A percentile compares a stretch with the other conserved stretches of the same genome.
Conservation (phyloP, 2,888 invertebrate genomes). For the Chouioia cunea region DNA sequence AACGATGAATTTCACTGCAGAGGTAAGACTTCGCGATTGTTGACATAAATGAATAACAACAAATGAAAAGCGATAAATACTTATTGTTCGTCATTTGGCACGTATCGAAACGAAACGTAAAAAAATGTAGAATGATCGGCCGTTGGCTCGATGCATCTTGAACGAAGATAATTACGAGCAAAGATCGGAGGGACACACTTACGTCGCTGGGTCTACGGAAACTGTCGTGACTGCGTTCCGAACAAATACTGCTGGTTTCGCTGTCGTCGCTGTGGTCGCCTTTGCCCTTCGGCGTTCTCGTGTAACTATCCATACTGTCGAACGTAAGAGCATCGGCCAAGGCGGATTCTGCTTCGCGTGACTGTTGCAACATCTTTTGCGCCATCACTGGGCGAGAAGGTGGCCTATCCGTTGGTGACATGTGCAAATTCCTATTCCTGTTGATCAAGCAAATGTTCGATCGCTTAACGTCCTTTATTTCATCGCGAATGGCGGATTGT, state of each 20-base stretch:
- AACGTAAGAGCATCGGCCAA: slow-evolving; percentile 78
- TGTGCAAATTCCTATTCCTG: slow-evolving; percentile 63
- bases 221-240: slow-evolving; percentile 89
- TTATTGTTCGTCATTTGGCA: no score
- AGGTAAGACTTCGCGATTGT: no score
- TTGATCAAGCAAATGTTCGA: slow-evolving; percentile 3
- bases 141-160: no score
- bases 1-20: no score
- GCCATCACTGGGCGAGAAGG: slow-evolving; percentile 77
- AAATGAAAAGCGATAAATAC: no score
- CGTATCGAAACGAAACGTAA: neutral
- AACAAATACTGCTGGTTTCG: slow-evolving; percentile 96
- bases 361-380: slow-evolving; percentile 86
- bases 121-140: no score
- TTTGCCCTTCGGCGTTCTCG: slow-evolving; percentile 61
- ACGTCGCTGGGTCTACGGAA: slow-evolving; percentile 85
- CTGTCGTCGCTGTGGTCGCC: slow-evolving; percentile 87
- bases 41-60: no score
- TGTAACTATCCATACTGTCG: slow-evolving; percentile 63
- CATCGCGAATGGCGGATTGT: neutral
- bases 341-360: slow-evolving; percentile 88
- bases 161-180: no score
- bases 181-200: no score
- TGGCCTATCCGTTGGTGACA: slow-evolving; percentile 71
- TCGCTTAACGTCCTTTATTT: neutral